phyloP scores from a whole-genome alignment of 2,113 vertebrate species.

The Varanus salvator region DNA sequence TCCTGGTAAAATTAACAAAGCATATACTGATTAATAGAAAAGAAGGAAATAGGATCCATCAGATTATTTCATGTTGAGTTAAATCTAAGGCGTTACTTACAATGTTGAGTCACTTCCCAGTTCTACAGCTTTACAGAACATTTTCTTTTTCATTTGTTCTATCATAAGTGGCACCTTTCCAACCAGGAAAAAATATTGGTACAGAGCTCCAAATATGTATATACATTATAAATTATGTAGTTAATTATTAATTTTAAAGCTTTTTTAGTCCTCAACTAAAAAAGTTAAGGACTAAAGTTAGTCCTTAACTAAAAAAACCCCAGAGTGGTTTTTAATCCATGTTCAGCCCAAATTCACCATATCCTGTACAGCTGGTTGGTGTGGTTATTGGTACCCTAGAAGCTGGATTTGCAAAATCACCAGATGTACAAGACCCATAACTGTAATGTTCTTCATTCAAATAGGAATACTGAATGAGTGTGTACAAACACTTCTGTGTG shows the following conservation, averaged over 20 bases:
- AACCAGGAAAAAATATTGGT: not conserved
- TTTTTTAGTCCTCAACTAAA: too few relatives aligned
- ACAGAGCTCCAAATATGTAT: not conserved
- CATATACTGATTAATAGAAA: conserved; percentile 35
- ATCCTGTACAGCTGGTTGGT: not conserved
- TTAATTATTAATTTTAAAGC: not conserved
- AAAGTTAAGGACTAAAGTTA: too few relatives aligned
- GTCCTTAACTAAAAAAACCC: too few relatives aligned
- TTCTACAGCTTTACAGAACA: not conserved
- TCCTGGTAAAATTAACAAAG: conserved; percentile 79
- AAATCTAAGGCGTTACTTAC: not conserved
- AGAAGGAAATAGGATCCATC: conserved; percentile 13
- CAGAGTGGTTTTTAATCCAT: not conserved
- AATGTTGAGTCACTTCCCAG: conserved; percentile 37
- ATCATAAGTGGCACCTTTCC: accelerated
- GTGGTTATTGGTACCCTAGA: not conserved
- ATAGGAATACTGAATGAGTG: not conserved
- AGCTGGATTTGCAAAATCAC: not conserved
- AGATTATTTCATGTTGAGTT: conserved; percentile 23
- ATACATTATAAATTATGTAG: not conserved
- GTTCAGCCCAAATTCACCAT: not conserved
- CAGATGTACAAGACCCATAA: not conserved
- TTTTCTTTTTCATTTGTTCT: conserved; percentile 27
- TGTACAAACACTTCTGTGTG: too few relatives aligned
- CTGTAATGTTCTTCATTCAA: not conserved